Conservation (phyloP, 1,140 invertebrate species). For the Andrena cerasifolii region DNA sequence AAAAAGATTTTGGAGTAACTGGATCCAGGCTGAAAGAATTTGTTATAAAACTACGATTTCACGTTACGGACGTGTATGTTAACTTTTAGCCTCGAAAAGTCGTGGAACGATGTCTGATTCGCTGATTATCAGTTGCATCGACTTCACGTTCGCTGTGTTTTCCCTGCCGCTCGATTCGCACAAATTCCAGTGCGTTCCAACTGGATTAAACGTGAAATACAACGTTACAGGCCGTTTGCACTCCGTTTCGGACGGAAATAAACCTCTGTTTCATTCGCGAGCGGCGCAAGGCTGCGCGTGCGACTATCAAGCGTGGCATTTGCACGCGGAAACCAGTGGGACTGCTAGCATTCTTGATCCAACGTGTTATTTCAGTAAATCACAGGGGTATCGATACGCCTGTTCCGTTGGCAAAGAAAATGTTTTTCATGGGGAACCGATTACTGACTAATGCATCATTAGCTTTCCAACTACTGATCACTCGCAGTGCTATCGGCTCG, state of each 20-base stretch:
- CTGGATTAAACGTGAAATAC: conserved; percentile 16
- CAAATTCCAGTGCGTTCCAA: conserved; percentile 23
- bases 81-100: too few species aligned
- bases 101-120: too few species aligned
- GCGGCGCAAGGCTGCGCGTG: conserved; percentile 36
- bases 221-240: conserved; percentile 46
- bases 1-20: too few species aligned
- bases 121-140: too few species aligned
- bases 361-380: conserved; percentile 54
- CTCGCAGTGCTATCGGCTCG: neutral
- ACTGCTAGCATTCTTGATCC: conserved; percentile 37
- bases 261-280: conserved; percentile 24
- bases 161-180: too few species aligned
- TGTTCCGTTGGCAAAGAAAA: neutral
- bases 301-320: conserved; percentile 35
- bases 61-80: too few species aligned
- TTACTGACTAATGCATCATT: neutral
- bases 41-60: too few species aligned
- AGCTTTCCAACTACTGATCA: neutral
- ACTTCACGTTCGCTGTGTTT: too few species aligned
- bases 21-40: too few species aligned
- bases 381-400: conserved; percentile 28
- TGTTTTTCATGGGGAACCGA: neutral
- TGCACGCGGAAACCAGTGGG: conserved; percentile 26
- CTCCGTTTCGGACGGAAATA: conserved; percentile 35